Evolutionary conservation across 2,888 invertebrate species (phyloP).

Genomic region (Antheraea yamamai): DNA sequence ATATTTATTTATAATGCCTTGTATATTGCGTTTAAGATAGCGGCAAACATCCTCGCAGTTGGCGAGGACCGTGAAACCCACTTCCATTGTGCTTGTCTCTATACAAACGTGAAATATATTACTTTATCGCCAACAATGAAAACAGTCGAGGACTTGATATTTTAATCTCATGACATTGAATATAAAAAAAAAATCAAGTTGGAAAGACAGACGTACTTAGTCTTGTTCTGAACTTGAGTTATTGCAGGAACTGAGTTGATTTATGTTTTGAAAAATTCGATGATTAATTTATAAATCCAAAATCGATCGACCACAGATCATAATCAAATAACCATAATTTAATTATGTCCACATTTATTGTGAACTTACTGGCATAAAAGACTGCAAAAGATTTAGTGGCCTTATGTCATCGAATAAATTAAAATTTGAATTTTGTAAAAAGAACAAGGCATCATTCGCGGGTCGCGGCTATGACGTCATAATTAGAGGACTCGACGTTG

Average conservation of each 20-base stretch:
- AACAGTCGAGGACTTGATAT: slow-evolving; percentile 57
- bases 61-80: slow-evolving; percentile 36
- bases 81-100: slow-evolving; percentile 50
- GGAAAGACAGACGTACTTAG: neutral
- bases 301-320: slow-evolving; percentile 24
- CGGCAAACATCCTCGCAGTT: slow-evolving; percentile 29
- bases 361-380: slow-evolving; percentile 49
- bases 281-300: slow-evolving; percentile 21
- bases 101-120: slow-evolving; percentile 60
- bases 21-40: slow-evolving; percentile 51
- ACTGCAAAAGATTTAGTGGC: slow-evolving; percentile 56
- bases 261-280: slow-evolving; percentile 5
- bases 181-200: neutral
- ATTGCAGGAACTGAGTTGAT: neutral
- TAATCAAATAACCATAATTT: slow-evolving; percentile 35
- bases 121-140: slow-evolving; percentile 37
- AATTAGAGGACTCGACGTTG: slow-evolving; percentile 58
- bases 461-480: slow-evolving; percentile 68
- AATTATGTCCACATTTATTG: slow-evolving; percentile 36
- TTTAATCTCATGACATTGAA: slow-evolving; percentile 41
- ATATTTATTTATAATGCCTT: slow-evolving; percentile 71
- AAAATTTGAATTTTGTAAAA: slow-evolving; percentile 57
- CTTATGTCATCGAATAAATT: slow-evolving; percentile 64
- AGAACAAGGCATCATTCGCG: slow-evolving; percentile 37
- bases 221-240: neutral